Evolutionary conservation across 2,113 vertebrate genomes (phyloP).

Genomic region (Panthera tigris): DNA sequence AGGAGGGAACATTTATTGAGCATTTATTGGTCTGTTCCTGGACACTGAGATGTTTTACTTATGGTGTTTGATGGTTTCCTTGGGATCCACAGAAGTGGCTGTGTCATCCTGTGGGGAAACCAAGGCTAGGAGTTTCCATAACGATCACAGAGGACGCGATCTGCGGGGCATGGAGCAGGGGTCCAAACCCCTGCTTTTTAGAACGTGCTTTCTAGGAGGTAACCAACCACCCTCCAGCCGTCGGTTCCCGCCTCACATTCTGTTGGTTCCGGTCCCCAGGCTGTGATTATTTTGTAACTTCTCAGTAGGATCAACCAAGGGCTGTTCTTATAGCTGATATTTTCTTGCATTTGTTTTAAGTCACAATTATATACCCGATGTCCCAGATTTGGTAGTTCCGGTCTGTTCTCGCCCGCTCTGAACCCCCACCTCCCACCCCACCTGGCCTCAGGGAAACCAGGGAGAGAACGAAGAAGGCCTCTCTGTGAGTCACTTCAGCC

Average conservation of each 20-base stretch:
- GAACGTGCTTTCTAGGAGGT: background rate
- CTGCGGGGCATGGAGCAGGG: accelerated
- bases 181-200: too few relatives aligned
- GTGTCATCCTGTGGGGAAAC: background rate
- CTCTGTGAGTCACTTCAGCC: background rate
- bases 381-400: background rate
- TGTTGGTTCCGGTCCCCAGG: background rate
- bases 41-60: background rate
- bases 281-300: background rate
- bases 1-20: accelerated
- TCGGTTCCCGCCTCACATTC: background rate
- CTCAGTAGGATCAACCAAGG: background rate
- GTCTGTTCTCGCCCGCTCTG: accelerated
- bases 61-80: background rate
- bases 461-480: background rate
- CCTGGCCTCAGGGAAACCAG: background rate
- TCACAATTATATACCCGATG: background rate
- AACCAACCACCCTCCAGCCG: accelerated
- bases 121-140: accelerated
- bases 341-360: background rate
- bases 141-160: accelerated
- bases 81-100: background rate
- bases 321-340: background rate
- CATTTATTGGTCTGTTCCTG: background rate
- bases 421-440: accelerated